Conservation (phyloP, 2,113 vertebrate species). For the Butorides virescens region DNA sequence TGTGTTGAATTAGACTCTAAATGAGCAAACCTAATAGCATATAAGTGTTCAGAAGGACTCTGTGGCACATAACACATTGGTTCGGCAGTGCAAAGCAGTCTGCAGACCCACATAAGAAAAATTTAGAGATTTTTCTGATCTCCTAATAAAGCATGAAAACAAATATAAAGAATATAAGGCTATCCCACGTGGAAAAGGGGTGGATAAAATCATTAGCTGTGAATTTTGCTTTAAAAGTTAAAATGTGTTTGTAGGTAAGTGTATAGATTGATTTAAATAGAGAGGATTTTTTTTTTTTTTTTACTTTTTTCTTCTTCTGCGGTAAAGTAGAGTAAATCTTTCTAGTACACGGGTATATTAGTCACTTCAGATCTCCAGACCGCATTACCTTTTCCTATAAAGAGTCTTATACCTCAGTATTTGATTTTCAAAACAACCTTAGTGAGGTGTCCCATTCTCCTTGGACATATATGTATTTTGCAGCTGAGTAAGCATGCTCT, state of each 20-base stretch:
- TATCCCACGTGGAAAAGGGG: accelerated
- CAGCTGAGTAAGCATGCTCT: neutral
- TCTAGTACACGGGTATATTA: neutral
- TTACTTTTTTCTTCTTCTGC: neutral
- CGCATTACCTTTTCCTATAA: neutral
- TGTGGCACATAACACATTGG: neutral
- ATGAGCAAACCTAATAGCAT: neutral
- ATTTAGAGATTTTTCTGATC: accelerated
- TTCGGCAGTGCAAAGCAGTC: neutral
- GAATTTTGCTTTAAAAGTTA: neutral
- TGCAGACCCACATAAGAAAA: neutral
- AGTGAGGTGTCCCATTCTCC: neutral
- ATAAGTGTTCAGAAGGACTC: neutral
- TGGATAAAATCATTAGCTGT: neutral
- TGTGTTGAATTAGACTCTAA: neutral
- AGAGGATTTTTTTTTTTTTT: neutral
- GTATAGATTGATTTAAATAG: neutral
- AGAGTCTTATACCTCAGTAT: neutral
- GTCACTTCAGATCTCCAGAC: neutral
- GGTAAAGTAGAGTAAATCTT: neutral
- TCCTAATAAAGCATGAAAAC: neutral
- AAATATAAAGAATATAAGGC: neutral
- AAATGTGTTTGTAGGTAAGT: neutral
- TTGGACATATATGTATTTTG: neutral
- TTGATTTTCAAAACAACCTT: neutral